A percentile compares a stretch with the other conserved stretches of the same genome.
phyloP scores from a whole-genome alignment of 2,797 vertebrate genomes.

The Hoplostethus mediterraneus region DNA sequence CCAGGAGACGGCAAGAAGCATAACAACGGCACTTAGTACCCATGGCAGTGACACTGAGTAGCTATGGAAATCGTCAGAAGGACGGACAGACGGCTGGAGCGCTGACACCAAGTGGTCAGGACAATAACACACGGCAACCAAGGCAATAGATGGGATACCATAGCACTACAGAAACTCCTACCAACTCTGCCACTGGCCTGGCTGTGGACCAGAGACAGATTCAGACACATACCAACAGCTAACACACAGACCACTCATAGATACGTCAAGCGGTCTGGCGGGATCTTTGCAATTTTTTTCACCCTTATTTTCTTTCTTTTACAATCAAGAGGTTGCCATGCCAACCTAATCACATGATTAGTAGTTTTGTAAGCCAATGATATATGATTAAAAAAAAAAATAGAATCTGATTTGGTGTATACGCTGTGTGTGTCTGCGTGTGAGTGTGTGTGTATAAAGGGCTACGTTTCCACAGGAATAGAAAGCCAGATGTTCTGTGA shows the following conservation, averaged over 20 bases:
- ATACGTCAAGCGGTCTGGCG: slow-evolving; percentile 3
- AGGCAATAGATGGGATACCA: slow-evolving; percentile 47
- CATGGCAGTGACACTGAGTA: not conserved
- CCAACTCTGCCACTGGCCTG: slow-evolving; percentile 33
- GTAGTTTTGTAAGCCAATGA: slow-evolving; percentile 69
- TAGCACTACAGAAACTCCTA: slow-evolving; percentile 33
- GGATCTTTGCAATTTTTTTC: slow-evolving; percentile 28
- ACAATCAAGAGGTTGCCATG: slow-evolving; percentile 25
- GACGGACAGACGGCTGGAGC: slow-evolving; percentile 43
- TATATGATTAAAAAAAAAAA: slow-evolving; percentile 72
- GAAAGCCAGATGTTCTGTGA: not conserved
- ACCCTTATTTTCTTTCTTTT: slow-evolving; percentile 30
- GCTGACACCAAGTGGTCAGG: slow-evolving; percentile 54
- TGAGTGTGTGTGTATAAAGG: not conserved
- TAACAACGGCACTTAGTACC: slow-evolving; percentile 4
- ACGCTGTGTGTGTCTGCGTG: not conserved
- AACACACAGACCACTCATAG: slow-evolving; percentile 23
- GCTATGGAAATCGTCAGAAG: not conserved
- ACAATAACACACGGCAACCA: slow-evolving; percentile 26
- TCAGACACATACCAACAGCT: slow-evolving; percentile 23
- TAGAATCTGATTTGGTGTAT: slow-evolving; percentile 18
- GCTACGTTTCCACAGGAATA: not conserved
- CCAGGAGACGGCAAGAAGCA: not conserved
- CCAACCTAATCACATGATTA: slow-evolving; percentile 44
- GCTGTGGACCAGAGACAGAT: slow-evolving; percentile 9